Percentiles rank a stretch among this genome's conserved stretches.
These are phyloP conservation scores for Cryptophagus acutangulus DNA, from an alignment of 2,888 invertebrate genomes.

Conservation along the genomic window DNA sequence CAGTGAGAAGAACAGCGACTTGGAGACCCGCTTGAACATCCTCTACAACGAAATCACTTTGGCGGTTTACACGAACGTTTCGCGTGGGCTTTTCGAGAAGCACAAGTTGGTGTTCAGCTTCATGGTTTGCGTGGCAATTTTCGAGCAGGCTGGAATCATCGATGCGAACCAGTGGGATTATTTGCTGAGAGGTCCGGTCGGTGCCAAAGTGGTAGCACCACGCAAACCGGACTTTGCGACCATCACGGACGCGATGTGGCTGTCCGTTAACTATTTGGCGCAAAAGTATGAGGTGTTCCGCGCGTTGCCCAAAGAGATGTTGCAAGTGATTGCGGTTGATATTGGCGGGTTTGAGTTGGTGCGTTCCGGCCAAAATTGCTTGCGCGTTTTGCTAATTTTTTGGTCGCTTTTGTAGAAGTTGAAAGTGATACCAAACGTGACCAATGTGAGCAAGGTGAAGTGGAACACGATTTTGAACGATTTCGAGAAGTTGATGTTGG, in stretches of 20 bases:
- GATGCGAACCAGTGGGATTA: conserved; percentile 67
- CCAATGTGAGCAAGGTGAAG: conserved; percentile 33
- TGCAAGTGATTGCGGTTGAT: conserved; percentile 53
- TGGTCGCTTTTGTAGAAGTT: conserved; percentile 3
- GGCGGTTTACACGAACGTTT: conserved; percentile 80
- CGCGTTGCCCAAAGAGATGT: conserved; percentile 53
- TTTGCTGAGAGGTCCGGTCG: conserved; percentile 69
- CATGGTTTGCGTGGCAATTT: conserved; percentile 72
- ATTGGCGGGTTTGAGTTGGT: conserved; percentile 61
- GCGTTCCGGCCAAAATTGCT: conserved; percentile 18
- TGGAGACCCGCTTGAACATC: conserved; percentile 63
- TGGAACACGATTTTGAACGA: conserved; percentile 63
- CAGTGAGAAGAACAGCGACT: conserved; percentile 62
- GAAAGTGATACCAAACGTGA: conserved; percentile 2
- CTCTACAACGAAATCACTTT: conserved; percentile 73
- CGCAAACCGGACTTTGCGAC: conserved; percentile 59
- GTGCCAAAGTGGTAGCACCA: conserved; percentile 48
- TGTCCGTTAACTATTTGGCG: conserved; percentile 59
- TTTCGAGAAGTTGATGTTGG: conserved; percentile 77
- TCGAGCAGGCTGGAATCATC: conserved; percentile 60
- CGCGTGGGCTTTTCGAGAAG: conserved; percentile 83
- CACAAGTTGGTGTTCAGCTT: conserved; percentile 89
- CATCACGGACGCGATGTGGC: conserved; percentile 67
- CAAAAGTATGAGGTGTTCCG: conserved; percentile 54
- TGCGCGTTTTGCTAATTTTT: background rate